Percentiles rank a stretch among this genome's conserved stretches.
Evolutionary conservation across 2,888 invertebrate species (phyloP).

Genomic region (Drosophila birchii): DNA sequence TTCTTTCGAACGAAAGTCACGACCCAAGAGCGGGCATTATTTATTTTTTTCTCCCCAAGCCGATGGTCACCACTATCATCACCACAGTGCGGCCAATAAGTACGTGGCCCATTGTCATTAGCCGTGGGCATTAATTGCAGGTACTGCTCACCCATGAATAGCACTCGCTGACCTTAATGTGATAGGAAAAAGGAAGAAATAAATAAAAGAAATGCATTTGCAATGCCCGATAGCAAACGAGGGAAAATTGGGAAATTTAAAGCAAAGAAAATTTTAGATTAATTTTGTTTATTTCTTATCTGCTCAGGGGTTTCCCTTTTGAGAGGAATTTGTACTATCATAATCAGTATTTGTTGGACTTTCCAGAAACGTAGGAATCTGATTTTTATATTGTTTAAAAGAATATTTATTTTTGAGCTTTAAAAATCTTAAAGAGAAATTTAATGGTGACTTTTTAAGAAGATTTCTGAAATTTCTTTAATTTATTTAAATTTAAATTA

Average conservation of each 20-base stretch:
- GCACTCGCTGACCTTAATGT: slow-evolving; percentile 55
- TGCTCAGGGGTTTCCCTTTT: not conserved
- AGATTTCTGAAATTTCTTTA: too few species aligned
- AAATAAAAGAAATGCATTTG: slow-evolving; percentile 49
- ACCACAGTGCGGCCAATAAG: slow-evolving; percentile 32
- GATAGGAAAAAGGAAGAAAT: slow-evolving; percentile 13
- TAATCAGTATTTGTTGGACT: not conserved
- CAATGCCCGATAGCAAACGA: slow-evolving; percentile 41
- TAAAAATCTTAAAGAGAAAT: not conserved
- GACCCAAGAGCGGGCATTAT: slow-evolving; percentile 31
- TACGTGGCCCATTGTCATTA: slow-evolving; percentile 47
- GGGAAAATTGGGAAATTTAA: slow-evolving; percentile 1
- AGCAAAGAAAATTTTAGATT: not conserved
- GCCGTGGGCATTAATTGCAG: slow-evolving; percentile 67
- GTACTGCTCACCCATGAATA: slow-evolving; percentile 24
- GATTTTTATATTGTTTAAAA: not conserved
- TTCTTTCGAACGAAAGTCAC: slow-evolving; percentile 26
- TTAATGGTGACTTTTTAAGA: too few species aligned
- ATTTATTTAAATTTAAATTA: too few species aligned
- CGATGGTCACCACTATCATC: slow-evolving; percentile 24
- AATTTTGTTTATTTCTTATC: not conserved
- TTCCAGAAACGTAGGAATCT: not conserved
- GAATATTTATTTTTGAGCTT: too few species aligned
- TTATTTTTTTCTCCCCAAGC: slow-evolving; percentile 8
- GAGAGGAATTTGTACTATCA: not conserved